phyloP scores from a whole-genome alignment of 2,888 invertebrate species.

The Tenthredo notha region DNA sequence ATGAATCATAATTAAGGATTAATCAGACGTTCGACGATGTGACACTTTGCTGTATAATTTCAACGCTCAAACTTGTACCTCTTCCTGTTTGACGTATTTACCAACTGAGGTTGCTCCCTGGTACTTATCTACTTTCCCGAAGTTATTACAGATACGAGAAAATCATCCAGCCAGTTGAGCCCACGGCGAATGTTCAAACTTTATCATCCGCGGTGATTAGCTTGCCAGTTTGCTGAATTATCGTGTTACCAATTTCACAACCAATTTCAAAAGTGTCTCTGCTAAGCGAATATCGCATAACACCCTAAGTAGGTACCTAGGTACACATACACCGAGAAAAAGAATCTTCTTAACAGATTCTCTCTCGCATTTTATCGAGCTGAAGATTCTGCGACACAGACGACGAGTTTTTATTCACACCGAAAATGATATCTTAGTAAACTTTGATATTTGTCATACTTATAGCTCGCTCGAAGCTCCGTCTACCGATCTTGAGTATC shows the following conservation, averaged over 20 bases:
- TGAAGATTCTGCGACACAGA: neutral
- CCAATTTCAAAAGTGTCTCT: neutral
- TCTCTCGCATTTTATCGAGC: neutral
- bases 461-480: neutral
- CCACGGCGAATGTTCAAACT: conserved; percentile 20
- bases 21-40: conserved; percentile 11
- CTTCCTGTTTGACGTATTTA: neutral
- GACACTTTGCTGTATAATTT: conserved; percentile 34
- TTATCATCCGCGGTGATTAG: conserved; percentile 18
- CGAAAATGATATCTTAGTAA: neutral
- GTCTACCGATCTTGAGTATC: neutral
- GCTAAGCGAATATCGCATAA: neutral
- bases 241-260: conserved; percentile 10
- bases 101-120: conserved; percentile 12
- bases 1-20: conserved; percentile 36
- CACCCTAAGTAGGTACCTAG: neutral
- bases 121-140: neutral
- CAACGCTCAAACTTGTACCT: neutral
- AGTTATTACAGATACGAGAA: conserved; percentile 27
- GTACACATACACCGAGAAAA: neutral
- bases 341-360: neutral
- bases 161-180: conserved; percentile 32
- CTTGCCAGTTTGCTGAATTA: conserved; percentile 39
- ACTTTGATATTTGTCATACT: neutral
- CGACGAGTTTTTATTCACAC: neutral